Base-by-base conservation (phyloP, 2,113 vertebrate genomes). In the Tichodroma muraria region DNA sequence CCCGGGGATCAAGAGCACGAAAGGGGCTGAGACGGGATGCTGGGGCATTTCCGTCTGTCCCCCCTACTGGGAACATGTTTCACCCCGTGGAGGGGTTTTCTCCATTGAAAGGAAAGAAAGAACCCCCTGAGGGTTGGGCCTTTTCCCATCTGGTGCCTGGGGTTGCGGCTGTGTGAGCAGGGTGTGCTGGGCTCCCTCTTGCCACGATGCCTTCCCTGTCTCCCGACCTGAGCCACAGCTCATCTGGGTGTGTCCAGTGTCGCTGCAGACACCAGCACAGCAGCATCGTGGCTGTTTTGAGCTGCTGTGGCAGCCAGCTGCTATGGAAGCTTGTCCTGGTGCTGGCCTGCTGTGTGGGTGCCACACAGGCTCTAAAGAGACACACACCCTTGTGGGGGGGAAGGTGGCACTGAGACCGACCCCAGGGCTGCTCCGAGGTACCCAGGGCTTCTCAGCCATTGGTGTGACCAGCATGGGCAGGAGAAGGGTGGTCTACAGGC, bases 161-260 rank as follows among this genome's bases (percentile, higher is more conserved):
- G 15, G 13, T 11, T 2, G 5, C 24, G 23, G 27, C 37, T 56
- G 40, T 3, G 1, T 31, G 64, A 60, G 10, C 35, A 53, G 64
- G 30, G 11, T 1, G 7, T 1, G 1, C 53, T 45, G 54, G 31
- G 15, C 24, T 83, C 44, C 8, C 15, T 71, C 33, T 47, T 47
- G 57, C 44, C 33, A 31, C 0, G 2, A n/a, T 9, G 6, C 30
- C 18, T 63, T 31, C 22, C 25, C 65, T 22, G 56, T 47, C 13
- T n/a, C 22, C 61, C 47, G 44, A 23, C 9, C 35, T 1, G 8
- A 53, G 27, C 12, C n/a, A 4, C 0, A 0, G 47, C 42, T 44
- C 17, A 0, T 42, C 57, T 6, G 6, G 8, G 12, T 13, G 17
- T 42, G 50, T 4, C 18, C 7, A 6, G 17, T 3, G 6, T 8